Percentiles rank a stretch among this genome's conserved stretches.
Evolutionary conservation across 2,797 vertebrate genomes (phyloP).

Genomic region (Trachops cirrhosus): DNA sequence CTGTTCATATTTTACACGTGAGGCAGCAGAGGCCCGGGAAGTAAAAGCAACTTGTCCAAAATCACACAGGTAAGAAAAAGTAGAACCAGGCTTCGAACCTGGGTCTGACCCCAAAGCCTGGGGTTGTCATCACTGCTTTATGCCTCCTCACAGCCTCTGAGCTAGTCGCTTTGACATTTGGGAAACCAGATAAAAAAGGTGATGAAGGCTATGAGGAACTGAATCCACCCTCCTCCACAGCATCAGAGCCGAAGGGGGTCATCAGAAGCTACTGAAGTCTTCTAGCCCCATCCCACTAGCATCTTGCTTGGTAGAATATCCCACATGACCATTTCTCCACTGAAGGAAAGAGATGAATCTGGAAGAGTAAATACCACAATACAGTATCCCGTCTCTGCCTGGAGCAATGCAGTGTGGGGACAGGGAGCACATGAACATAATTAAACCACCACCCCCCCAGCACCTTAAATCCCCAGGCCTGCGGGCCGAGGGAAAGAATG

Average conservation of each 20-base stretch:
- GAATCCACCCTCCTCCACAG: background rate
- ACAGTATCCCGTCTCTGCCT: background rate
- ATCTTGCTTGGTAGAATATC: background rate
- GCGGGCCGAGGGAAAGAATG: background rate
- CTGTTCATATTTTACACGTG: background rate
- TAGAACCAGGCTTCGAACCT: background rate
- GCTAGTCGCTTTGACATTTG: background rate
- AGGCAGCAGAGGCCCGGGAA: background rate
- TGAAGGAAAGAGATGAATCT: background rate
- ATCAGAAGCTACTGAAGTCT: background rate
- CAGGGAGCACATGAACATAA: background rate
- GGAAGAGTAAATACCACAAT: background rate
- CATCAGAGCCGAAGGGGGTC: background rate
- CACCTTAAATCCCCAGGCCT: background rate
- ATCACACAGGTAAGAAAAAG: background rate
- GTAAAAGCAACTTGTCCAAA: background rate
- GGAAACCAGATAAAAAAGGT: background rate
- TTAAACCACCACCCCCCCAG: background rate
- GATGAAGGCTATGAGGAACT: background rate
- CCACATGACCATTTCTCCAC: background rate
- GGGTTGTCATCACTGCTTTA: background rate
- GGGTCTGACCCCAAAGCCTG: background rate
- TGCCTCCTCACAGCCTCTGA: background rate
- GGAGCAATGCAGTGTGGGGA: fast-evolving
- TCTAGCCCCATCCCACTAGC: background rate